Base-by-base conservation (phyloP, 2,888 invertebrate genomes). In the Frankliniella intonsa region DNA sequence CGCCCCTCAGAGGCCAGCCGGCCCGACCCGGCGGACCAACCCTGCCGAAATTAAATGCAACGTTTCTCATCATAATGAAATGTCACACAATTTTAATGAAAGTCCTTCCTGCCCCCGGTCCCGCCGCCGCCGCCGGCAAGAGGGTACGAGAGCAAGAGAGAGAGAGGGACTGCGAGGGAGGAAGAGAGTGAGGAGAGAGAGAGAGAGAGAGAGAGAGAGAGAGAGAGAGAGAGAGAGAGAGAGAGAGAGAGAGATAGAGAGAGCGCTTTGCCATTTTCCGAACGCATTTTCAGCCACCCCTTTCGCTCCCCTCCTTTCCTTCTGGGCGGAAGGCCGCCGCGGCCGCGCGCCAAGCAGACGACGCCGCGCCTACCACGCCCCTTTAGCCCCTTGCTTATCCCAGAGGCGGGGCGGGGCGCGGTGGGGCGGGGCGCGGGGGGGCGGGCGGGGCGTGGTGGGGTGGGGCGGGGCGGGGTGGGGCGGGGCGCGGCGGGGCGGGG, bases 71-170 rank as follows among this genome's bases (percentile, higher is more conserved):
- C 69, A 76, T 76, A 76, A 76, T 76, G 69, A 76, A 76, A 76
- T 76, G 69, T 76, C 69, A 76, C 69, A 76, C 69, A 76, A 76
- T 76, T 76, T 76, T 76, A 76, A 76, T 76, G 69, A 76, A 76
- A 76, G 69, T 76, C 69, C 69, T 22, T 69, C 55, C 55, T 55
- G 17, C 62, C 62, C 14, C 11, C 3, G 8, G 12, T 14, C 17
- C 17, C 17, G 12, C 14, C 9, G 12, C 55, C 9, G 55, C 55
- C 55, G 19, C 62, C 62, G n/a, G 62, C 62, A 62, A 62, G 17
- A 62, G 62, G 14, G 62, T 2, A n/a, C 11, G 62, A n/a, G n/a
- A 62, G 62, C 11, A 14, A 62, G 62, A 62, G 62, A 62, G 62
- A 62, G 62, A 62, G 62, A 17, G 62, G 3, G 11, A 14, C 0